Base-by-base conservation (phyloP, 2,113 vertebrate genomes). In the Acrocephalus arundinaceus region DNA sequence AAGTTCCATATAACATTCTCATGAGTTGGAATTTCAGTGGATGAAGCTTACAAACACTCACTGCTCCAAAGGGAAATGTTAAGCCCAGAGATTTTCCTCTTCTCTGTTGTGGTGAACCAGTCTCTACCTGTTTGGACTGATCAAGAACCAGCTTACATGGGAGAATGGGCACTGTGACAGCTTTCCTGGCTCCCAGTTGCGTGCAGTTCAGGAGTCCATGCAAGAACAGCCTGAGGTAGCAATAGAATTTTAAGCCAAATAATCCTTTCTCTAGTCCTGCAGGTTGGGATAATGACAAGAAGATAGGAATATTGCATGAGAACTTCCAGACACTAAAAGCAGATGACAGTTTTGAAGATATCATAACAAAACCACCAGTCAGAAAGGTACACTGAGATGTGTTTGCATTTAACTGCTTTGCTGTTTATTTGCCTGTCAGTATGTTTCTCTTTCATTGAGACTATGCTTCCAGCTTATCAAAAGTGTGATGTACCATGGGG, bases 251-350 rank as follows among this genome's bases (percentile, higher is more conserved):
- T 49, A 85, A 89, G 77, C 63, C 68, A 85, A 83, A 77, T 95
- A 84, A 95, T 71, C 15, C 4, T 72, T 91, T 66, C 91, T 98
- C 74, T 90, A 99, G 99, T 98, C 99, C 99, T 72, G 99, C 99
- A 97, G 99, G 99, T 52, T 99, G 99, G 99, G 99, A 99, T 98
- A 99, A 99, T 62, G 99, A 99, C 96, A 99, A 99, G 97, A 99
- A 99, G 98, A 99, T 99, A 84, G 98, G 98, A 96, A 99, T 99
- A 97, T 97, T 99, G 93, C 98, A 99, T 39, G 99, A 99, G 97
- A 99, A 99, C 95, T 99, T 99, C 90, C 99, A 99, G 97, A 99
- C 98, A 39, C 94, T 99, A 96, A 99, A 99, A 98, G 96, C 97
- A 96, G 99, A 99, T 25, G 99, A 99, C 97, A 98, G 94, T 96